A percentile compares a stretch with the other conserved stretches of the same genome.
phyloP scores from a whole-genome alignment of 2,797 vertebrate species.

The Borostomias antarcticus region DNA sequence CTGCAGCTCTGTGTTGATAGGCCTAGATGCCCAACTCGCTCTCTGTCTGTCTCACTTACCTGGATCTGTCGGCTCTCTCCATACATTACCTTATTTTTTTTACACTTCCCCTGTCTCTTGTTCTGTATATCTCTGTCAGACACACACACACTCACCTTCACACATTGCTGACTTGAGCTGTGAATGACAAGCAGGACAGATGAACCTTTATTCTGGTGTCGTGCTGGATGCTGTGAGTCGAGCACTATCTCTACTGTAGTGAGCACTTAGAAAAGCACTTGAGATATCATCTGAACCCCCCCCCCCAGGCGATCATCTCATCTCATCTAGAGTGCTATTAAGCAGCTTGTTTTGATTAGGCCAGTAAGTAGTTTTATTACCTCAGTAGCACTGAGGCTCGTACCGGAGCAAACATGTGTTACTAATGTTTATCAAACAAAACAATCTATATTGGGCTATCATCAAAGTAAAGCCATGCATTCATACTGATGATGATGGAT shows the following conservation, averaged over 20 bases:
- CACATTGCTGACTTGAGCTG: not conserved
- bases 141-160: conserved; percentile 4
- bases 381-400: conserved; percentile 2
- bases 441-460: no score
- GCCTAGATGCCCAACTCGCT: not conserved
- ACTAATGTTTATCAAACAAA: no score
- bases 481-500: no score
- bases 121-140: not conserved
- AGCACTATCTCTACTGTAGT: not conserved
- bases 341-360: conserved; percentile 19
- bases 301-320: conserved; percentile 27
- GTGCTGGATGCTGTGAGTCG: not conserved
- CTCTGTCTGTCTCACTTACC: not conserved
- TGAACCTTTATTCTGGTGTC: not conserved
- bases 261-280: not conserved
- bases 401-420: no score
- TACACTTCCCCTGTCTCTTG: not conserved
- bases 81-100: not conserved
- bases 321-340: conserved; percentile 36
- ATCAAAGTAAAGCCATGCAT: no score
- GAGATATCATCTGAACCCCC: conserved; percentile 14
- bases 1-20: not conserved
- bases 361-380: no score
- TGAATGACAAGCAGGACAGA: not conserved
- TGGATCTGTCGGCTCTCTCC: not conserved